phyloP scores from a whole-genome alignment of 2,113 vertebrate species.

The Poeciliopsis occidentalis region DNA sequence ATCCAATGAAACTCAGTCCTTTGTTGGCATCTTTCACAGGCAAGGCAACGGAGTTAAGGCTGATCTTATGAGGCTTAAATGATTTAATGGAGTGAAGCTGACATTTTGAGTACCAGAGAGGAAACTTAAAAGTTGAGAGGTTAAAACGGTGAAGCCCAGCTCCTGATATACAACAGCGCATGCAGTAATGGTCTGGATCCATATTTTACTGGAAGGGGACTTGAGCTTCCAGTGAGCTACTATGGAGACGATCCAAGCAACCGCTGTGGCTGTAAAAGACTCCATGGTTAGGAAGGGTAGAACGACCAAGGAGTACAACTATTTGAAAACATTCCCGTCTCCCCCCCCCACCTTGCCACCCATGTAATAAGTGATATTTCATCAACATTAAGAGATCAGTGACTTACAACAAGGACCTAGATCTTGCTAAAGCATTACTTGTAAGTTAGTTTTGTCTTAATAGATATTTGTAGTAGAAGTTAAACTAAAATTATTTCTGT shows the following conservation, averaged over 20 bases:
- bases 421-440: conserved; percentile 12
- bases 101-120: conserved; percentile 61
- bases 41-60: conserved; percentile 58
- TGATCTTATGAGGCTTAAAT: conserved; percentile 40
- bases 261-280: conserved; percentile 18
- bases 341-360: too few relatives aligned
- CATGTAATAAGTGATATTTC: too few relatives aligned
- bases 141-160: conserved; percentile 26
- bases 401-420: too few relatives aligned
- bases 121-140: conserved; percentile 55
- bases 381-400: too few relatives aligned
- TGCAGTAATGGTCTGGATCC: conserved; percentile 53
- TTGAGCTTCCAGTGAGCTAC: conserved; percentile 24
- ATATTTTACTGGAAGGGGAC: conserved; percentile 36
- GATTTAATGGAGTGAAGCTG: conserved; percentile 65
- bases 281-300: conserved; percentile 41
- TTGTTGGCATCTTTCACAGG: conserved; percentile 39
- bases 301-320: conserved; percentile 18
- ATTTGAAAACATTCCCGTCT: too few relatives aligned
- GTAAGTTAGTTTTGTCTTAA: neutral
- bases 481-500: too few relatives aligned
- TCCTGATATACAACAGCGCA: conserved; percentile 49
- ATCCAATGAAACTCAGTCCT: conserved; percentile 24
- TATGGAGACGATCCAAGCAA: conserved; percentile 47
- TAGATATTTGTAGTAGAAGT: too few relatives aligned